Percentiles rank a stretch among this genome's conserved stretches.
Conservation (phyloP, 2,888 invertebrate genomes). For the Cremastinae sp. region DNA sequence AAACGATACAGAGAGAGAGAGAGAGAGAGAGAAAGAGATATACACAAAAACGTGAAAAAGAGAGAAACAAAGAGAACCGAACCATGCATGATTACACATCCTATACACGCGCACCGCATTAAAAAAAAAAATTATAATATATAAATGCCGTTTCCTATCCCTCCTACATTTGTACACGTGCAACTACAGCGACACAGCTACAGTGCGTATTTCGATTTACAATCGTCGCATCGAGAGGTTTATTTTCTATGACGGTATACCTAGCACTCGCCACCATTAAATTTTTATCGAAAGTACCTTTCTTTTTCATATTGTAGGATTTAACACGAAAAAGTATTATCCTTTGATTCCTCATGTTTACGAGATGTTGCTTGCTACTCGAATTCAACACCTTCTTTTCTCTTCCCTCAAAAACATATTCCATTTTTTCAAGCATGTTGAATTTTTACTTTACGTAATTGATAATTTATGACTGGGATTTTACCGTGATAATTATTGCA, state of each 20-base stretch:
- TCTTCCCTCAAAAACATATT: constrained; percentile 16
- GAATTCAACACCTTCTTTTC: background rate
- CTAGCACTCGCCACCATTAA: constrained; percentile 23
- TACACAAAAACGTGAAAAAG: constrained; percentile 18
- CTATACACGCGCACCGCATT: constrained; percentile 61
- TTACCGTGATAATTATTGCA: constrained; percentile 14
- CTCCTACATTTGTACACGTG: constrained; percentile 23
- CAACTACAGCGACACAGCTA: constrained; percentile 10
- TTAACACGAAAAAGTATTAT: constrained; percentile 52
- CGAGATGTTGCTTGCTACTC: constrained; percentile 15
- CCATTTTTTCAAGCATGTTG: constrained; percentile 21
- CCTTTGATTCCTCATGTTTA: constrained; percentile 45
- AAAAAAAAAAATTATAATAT: constrained; percentile 3
- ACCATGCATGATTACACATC: constrained; percentile 60
- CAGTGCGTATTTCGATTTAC: constrained; percentile 43
- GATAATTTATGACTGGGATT: constrained; percentile 13
- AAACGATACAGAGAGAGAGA: too few species aligned
- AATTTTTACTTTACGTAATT: constrained; percentile 5
- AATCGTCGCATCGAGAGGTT: constrained; percentile 5
- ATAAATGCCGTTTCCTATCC: constrained; percentile 60
- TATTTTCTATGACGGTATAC: constrained; percentile 20
- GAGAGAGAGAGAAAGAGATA: constrained; percentile 14
- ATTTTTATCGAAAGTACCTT: constrained; percentile 5
- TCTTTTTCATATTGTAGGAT: constrained; percentile 29
- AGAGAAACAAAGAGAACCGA: constrained; percentile 16